Conservation (phyloP, 2,113 vertebrate genomes). For the Rhinopithecus roxellana region DNA sequence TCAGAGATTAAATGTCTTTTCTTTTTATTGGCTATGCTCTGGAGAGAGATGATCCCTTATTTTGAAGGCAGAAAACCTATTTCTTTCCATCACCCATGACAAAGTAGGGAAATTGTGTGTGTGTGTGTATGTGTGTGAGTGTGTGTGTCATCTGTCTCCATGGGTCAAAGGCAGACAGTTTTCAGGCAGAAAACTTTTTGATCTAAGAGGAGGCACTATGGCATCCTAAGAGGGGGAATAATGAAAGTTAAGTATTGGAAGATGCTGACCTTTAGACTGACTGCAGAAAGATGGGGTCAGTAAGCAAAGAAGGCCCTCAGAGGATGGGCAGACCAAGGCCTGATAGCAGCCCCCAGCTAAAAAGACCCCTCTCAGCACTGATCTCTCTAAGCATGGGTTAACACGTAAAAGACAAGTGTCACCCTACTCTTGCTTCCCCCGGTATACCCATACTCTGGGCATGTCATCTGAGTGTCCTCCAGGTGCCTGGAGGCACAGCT, state of each 20-base stretch:
- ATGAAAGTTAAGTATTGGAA: background rate
- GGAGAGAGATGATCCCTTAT: background rate
- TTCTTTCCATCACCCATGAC: background rate
- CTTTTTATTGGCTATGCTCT: slow-evolving; percentile 39
- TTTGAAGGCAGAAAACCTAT: background rate
- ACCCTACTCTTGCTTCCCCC: background rate
- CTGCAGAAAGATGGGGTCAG: background rate
- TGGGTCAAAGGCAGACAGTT: background rate
- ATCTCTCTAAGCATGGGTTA: background rate
- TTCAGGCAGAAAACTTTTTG: background rate
- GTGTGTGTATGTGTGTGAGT: background rate
- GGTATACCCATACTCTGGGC: background rate
- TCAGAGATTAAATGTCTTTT: slow-evolving; percentile 34
- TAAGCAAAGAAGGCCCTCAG: background rate
- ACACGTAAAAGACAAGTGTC: background rate
- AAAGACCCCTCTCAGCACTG: background rate
- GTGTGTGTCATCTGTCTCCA: background rate
- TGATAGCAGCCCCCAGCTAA: background rate
- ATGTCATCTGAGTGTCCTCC: background rate
- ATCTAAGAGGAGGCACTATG: background rate
- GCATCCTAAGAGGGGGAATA: background rate
- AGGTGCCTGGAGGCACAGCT: background rate
- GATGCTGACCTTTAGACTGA: background rate
- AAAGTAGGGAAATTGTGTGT: background rate
- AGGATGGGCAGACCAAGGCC: background rate